A percentile compares a stretch with the other conserved stretches of the same genome.
phyloP scores from a whole-genome alignment of 2,888 invertebrate species.

The Tiliacea citrago region DNA sequence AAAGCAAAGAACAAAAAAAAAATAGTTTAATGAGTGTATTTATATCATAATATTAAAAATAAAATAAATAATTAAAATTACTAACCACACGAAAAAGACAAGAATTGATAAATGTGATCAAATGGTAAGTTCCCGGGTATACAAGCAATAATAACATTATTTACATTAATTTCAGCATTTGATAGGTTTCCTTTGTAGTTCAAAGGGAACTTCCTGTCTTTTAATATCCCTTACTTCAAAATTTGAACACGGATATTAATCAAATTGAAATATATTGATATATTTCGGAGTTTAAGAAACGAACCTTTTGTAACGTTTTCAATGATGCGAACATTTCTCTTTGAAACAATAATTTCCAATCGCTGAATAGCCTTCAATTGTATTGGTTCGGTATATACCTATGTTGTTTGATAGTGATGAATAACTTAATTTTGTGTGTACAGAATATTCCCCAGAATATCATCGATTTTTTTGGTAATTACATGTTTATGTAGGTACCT shows the following conservation, averaged over 20 bases:
- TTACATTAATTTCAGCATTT: neutral
- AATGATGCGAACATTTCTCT: conserved; percentile 28
- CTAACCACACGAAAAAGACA: no score
- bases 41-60: no score
- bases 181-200: neutral
- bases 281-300: conserved; percentile 16
- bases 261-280: neutral
- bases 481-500: no score
- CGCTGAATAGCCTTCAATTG: conserved; percentile 17
- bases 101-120: neutral
- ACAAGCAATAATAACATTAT: neutral
- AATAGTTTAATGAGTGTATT: no score
- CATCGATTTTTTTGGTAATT: no score
- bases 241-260: conserved; percentile 4
- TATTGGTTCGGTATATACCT: conserved; percentile 21
- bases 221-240: neutral
- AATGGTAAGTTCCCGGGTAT: neutral
- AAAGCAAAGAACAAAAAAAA: no score
- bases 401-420: conserved; percentile 7
- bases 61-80: no score
- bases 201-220: conserved; percentile 7
- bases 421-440: neutral
- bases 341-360: conserved; percentile 38
- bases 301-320: conserved; percentile 21
- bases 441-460: conserved; percentile 1